Percentiles rank a stretch among this genome's conserved stretches.
Conservation (phyloP, 2,113 vertebrate genomes). For the Salvator merianae region DNA sequence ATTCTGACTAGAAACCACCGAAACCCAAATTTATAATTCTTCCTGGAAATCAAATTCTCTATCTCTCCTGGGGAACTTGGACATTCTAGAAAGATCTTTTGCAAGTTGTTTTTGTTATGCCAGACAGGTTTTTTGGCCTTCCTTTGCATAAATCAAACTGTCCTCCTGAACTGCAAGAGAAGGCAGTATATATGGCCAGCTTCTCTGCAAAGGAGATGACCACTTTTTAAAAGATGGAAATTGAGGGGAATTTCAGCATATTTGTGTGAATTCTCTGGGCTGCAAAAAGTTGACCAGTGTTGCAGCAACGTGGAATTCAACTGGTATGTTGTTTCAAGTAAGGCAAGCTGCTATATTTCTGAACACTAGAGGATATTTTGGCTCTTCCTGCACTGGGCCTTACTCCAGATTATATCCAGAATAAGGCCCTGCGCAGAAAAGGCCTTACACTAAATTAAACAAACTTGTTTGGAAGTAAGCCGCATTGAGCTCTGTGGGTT, state of each 20-base stretch:
- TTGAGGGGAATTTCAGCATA: neutral
- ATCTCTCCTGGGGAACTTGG: neutral
- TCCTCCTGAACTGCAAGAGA: neutral
- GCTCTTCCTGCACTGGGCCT: too few species aligned
- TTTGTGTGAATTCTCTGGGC: neutral
- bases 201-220: too few species aligned
- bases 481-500: neutral
- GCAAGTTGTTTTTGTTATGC: neutral
- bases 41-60: neutral
- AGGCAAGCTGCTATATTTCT: neutral
- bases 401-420: too few species aligned
- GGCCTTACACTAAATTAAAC: neutral
- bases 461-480: neutral
- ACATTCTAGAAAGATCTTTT: neutral
- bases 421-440: too few species aligned
- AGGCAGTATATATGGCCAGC: too few species aligned
- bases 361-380: neutral
- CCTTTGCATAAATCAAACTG: neutral
- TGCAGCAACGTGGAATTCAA: neutral
- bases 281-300: neutral
- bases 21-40: neutral
- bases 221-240: neutral
- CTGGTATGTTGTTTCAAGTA: neutral
- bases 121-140: neutral
- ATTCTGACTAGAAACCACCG: neutral